phyloP scores from a whole-genome alignment of 2,888 invertebrate genomes.

The Poecilobothrus nobilitatus region DNA sequence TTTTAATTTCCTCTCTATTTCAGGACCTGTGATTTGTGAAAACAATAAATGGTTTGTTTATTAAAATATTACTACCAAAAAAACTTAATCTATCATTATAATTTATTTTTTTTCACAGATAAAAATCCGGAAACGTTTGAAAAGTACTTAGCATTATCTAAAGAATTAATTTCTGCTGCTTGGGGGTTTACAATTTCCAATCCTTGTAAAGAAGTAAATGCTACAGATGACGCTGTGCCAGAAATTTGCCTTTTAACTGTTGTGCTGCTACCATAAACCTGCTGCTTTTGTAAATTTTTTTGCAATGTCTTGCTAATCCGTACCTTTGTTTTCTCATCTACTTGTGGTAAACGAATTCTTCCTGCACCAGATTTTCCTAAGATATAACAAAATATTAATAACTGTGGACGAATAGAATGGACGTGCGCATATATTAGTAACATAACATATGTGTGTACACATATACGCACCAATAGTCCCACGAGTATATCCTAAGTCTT shows the following conservation, averaged over 20 bases:
- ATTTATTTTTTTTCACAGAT: slow-evolving; percentile 51
- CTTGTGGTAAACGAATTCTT: slow-evolving; percentile 82
- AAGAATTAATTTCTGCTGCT: slow-evolving; percentile 77
- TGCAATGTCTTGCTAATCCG: slow-evolving; percentile 96
- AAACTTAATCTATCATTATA: too few relatives aligned
- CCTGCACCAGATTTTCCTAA: slow-evolving; percentile 91
- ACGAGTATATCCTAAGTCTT: slow-evolving; percentile 92
- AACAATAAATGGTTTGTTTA: too few relatives aligned
- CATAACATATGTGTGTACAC: too few relatives aligned
- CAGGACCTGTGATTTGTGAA: too few relatives aligned
- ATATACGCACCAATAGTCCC: slow-evolving; percentile 94
- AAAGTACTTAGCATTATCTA: slow-evolving; percentile 91
- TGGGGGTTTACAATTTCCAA: slow-evolving; percentile 98
- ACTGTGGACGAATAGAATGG: too few relatives aligned
- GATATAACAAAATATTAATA: too few relatives aligned
- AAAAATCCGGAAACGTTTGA: slow-evolving; percentile 90
- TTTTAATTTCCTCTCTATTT: too few relatives aligned
- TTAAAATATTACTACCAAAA: too few relatives aligned
- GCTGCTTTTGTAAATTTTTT: slow-evolving; percentile 89
- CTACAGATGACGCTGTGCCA: slow-evolving; percentile 96
- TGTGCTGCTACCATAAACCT: slow-evolving; percentile 85
- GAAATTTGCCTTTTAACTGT: too few relatives aligned
- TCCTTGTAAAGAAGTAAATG: slow-evolving; percentile 96
- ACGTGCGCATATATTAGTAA: too few relatives aligned
- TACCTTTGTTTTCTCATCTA: slow-evolving; percentile 98